Base-by-base conservation (phyloP, 1,140 invertebrate genomes). In the Drosophila virilis region DNA sequence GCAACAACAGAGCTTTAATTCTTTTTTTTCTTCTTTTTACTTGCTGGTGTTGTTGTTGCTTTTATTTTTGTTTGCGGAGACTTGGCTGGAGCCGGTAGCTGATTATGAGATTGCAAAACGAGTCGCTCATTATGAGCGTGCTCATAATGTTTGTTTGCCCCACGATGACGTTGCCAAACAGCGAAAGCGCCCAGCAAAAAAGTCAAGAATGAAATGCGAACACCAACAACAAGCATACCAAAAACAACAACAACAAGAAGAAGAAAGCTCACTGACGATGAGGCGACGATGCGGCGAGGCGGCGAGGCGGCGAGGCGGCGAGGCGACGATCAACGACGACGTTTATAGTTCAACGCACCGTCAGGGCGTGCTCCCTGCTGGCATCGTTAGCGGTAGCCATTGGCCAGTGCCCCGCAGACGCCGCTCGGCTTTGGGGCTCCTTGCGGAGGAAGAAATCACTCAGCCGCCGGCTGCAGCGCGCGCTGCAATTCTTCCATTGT, bases 291-390 rank as follows among this genome's bases (percentile, higher is more conserved):
- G n/a, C n/a, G n/a, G n/a, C 68, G 15, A 50, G 54, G 75, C 69
- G 61, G 62, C 22, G 22, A 28, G 2, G 22, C 22, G 22, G 4
- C 22, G 22, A 28, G 0, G 42, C 71, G 43, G 28, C 55, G 17
- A 70, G 40, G 40, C 57, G 32, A 52, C 55, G 60, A 57, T 38
- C 62, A 46, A 38, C 46, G 54, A 75, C 82, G 78, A 88, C 84
- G 83, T 88, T 88, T 88, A 88, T 88, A 83, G 83, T 88, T 88
- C 83, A 88, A 88, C 83, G 83, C 83, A 83, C 83, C 68, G 83
- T 48, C 77, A 62, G 67, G 52, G 61, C 57, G 58, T 46, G 37
- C 54, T 58, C 32, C 52, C 61, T 57, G 66, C 64, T 45, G 50
- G 22, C 50, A 71, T 73, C 76, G 61, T 71, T 59, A 52, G 54